phyloP scores from a whole-genome alignment of 2,797 vertebrate genomes.

The Malacoraja senta region DNA sequence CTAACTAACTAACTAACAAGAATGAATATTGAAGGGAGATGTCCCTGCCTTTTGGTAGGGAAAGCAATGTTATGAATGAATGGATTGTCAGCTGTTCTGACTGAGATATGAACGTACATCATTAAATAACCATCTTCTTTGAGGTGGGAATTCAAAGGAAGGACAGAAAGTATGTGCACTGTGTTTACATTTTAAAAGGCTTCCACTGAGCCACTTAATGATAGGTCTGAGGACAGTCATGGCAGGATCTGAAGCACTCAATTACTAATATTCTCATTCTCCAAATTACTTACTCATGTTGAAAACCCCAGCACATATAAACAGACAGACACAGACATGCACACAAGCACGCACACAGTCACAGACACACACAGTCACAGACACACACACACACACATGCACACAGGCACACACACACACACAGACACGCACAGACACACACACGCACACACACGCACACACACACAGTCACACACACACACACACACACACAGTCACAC shows the following conservation, averaged over 20 bases:
- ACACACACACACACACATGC: too few relatives aligned
- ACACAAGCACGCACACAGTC: accelerated
- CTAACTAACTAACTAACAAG: too few relatives aligned
- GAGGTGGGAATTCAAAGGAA: constrained; percentile 6
- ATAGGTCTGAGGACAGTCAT: neutral
- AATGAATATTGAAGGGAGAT: neutral
- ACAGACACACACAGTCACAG: neutral
- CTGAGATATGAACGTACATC: neutral
- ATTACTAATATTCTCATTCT: constrained; percentile 5
- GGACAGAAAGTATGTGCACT: neutral
- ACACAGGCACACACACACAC: neutral
- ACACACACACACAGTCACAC: neutral
- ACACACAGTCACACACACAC: neutral
- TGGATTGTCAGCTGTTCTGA: neutral
- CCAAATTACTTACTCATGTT: constrained; percentile 4
- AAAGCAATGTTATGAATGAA: constrained; percentile 6
- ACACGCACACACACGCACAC: neutral
- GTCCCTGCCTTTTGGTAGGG: neutral
- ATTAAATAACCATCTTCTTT: constrained; percentile 20
- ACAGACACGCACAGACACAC: too few relatives aligned
- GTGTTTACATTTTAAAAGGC: neutral
- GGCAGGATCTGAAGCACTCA: neutral
- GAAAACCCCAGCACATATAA: neutral
- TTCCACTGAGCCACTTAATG: constrained; percentile 18
- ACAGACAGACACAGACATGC: neutral